Base-by-base conservation (phyloP, 1,140 invertebrate genomes). In the Phymastichus coffea region DNA sequence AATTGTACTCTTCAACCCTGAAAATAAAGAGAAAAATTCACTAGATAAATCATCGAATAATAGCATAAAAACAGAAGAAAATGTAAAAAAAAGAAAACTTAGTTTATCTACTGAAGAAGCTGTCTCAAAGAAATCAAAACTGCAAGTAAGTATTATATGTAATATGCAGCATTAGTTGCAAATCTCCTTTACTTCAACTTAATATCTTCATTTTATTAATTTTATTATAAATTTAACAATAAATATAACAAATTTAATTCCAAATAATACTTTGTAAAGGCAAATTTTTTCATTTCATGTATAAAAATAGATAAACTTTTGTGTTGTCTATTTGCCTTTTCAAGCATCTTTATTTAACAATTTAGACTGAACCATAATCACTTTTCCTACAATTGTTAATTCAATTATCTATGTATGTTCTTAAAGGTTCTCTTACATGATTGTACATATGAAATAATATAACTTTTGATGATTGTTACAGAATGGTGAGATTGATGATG, bases 101-200 rank as follows among this genome's bases (percentile, higher is more conserved):
- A 65, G 54, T 1, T 40, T 14, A 22, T 53, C 59, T n/a, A 55
- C 57, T 4, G 57, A 57, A 52, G 64, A 44, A 7, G 30, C 57
- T 9, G 43, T 53, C 22, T 1, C 17, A 14, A 77, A 78, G 53
- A 72, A 67, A 30, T 20, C 41, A 12, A 76, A 70, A 53, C 51
- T 53, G 12, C 65, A 73, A n/a, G 12, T 64, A 52, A 30, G 44
- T 57, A 40, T 26, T 20, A 23, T 47, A 14, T 9, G 41, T 30
- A 43, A 9, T 38, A 19, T 15, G 28, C 22, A n/a, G n/a, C n/a
- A n/a, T n/a, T n/a, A n/a, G n/a, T n/a, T n/a, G n/a, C n/a, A n/a
- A n/a, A n/a, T n/a, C 26, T 23, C 19, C 22, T 26, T 40, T 20
- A 35, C 38, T 26, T 17, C 46, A 25, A 17, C 0, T 9, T 41